These are phyloP conservation scores for Plebejus melissa DNA, from an alignment of 2,888 invertebrate genomes.

Conservation along the genomic window DNA sequence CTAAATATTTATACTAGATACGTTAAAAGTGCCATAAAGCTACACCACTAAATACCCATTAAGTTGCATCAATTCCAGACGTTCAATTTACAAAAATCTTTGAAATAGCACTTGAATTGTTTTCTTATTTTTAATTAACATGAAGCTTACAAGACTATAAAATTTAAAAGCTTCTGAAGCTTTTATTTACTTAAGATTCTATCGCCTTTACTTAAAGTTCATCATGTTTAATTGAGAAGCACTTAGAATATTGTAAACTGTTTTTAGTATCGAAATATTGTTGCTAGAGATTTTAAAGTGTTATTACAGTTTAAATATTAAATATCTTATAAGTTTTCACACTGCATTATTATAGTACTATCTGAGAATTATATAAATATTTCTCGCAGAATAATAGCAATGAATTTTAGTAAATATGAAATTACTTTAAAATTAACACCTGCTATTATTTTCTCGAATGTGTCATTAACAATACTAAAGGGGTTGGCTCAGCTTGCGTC, in stretches of 20 bases:
- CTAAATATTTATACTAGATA: no score
- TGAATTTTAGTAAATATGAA: neutral
- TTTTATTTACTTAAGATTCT: conserved; percentile 23
- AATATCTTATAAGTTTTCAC: neutral
- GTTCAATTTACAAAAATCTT: neutral
- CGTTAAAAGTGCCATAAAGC: no score
- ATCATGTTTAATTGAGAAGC: conserved; percentile 18
- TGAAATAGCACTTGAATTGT: conserved; percentile 5
- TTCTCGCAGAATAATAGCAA: neutral
- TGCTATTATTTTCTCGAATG: neutral
- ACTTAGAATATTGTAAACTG: conserved; percentile 22
- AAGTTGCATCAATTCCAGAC: neutral
- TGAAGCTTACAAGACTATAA: conserved; percentile 19
- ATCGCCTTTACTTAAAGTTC: conserved; percentile 6
- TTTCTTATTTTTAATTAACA: conserved; percentile 18
- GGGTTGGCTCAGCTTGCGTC: neutral
- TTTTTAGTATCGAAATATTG: conserved; percentile 3
- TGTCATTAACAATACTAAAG: neutral
- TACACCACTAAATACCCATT: neutral
- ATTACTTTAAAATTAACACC: neutral
- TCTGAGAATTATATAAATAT: neutral
- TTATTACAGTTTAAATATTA: neutral
- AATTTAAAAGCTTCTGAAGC: conserved; percentile 21
- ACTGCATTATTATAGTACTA: neutral
- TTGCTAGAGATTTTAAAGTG: neutral